Base-by-base conservation (phyloP, 2,797 vertebrate genomes). In the Urosaurus nigricauda region DNA sequence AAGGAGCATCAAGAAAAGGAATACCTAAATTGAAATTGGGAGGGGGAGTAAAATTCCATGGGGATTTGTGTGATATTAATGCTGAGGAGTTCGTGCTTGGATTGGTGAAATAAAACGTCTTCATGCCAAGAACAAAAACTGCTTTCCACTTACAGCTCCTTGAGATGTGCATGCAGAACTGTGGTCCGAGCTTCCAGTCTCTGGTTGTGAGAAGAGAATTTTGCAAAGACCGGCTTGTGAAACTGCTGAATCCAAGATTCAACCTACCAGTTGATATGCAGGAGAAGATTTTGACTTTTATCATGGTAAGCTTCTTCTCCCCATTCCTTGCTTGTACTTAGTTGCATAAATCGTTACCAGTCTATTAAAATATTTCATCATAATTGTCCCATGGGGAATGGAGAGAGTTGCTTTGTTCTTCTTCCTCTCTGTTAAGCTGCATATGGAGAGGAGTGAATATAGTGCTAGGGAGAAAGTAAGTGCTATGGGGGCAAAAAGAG, bases 131-230 rank as follows among this genome's bases (percentile, higher is more conserved):
- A 35, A 9, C 7, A 35, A 40, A 40, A 32, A 1, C 29, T 19
- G 56, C 74, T 90, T 79, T 93, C 37, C 93, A 14, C 90, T 17
- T 92, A 74, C 94, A 98, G 97, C 94, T 98, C 82, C 95, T 97
- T 63, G 97, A 97, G 79, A 97, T 97, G 97, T 97, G 97, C n/a
- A 68, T 97, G 87, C 95, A 97, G 93, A 97, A 97, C 92, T 98
- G 97, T 86, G 96, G 96, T 37, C 95, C 97, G 0, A 93, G 94
- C 56, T 97, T 98, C 94, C 97, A 97, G 40, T 95, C 96, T 60
- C 91, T 97, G 80, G 94, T 97, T 74, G 97, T 97, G 94, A 97
- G 96, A 96, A 97, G 96, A 79, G 97, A 97, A 43, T 98, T 97
- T 74, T 89, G 96, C 87, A 97, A 97, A 92, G 97, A 97, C 29